phyloP scores from a whole-genome alignment of 2,888 invertebrate genomes.

The Caenorhabditis sp. region DNA sequence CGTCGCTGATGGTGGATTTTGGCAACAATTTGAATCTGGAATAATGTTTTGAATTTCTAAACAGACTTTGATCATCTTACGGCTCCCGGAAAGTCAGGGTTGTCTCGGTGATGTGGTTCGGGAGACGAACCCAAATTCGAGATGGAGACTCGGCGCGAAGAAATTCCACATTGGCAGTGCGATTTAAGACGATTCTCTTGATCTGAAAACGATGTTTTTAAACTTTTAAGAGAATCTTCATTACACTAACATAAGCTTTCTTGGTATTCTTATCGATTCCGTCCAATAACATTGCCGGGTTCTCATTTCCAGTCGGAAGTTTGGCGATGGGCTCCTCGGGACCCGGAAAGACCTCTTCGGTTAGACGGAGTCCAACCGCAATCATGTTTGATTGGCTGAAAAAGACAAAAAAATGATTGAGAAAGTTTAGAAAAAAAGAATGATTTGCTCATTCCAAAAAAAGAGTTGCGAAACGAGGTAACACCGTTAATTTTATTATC shows the following conservation, averaged over 20 bases:
- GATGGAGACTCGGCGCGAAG: constrained; percentile 68
- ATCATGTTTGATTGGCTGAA: constrained; percentile 41
- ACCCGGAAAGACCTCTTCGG: constrained; percentile 41
- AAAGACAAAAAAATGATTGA: neutral
- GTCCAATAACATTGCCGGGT: constrained; percentile 53
- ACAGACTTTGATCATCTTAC: constrained; percentile 17
- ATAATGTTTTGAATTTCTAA: neutral
- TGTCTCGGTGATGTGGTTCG: constrained; percentile 69
- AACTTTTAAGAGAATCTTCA: neutral
- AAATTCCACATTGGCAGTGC: constrained; percentile 59
- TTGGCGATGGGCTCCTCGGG: constrained; percentile 51
- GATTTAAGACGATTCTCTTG: constrained; percentile 60
- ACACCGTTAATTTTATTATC: neutral
- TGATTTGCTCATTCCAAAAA: too few relatives aligned
- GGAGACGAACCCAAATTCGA: constrained; percentile 69
- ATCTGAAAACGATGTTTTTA: constrained; percentile 55
- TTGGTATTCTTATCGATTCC: constrained; percentile 47
- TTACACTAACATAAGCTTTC: constrained; percentile 25
- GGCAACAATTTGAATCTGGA: constrained; percentile 59
- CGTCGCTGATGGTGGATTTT: constrained; percentile 16
- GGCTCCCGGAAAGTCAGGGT: constrained; percentile 66
- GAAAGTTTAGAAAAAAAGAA: too few relatives aligned
- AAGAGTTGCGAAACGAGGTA: too few relatives aligned
- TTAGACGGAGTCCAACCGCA: constrained; percentile 47
- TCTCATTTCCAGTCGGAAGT: constrained; percentile 1